Percentiles rank a stretch among this genome's conserved stretches.
phyloP scores from a whole-genome alignment of 2,888 invertebrate species.

The Coenonympha arcania region DNA sequence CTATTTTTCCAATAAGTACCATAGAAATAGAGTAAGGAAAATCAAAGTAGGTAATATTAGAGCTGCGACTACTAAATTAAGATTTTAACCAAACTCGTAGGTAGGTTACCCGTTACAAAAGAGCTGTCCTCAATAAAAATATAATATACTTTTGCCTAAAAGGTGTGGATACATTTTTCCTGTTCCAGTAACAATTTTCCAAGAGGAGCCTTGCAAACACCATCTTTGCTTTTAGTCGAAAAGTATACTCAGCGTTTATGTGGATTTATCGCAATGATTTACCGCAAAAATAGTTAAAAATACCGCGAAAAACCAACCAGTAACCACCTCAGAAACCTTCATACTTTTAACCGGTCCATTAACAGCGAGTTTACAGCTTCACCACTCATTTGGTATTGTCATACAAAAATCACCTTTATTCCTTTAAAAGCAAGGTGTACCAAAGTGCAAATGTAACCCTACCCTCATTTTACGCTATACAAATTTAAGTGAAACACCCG shows the following conservation, averaged over 20 bases:
- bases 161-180: background rate
- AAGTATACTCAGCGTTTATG: constrained; percentile 5
- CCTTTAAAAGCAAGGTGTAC: constrained; percentile 7
- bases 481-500: constrained; percentile 24
- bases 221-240: constrained; percentile 7
- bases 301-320: constrained; percentile 22
- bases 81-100: too few relatives aligned
- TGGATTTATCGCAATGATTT: constrained; percentile 18
- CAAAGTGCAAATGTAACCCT: constrained; percentile 13
- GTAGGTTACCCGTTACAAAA: too few relatives aligned
- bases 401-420: constrained; percentile 19
- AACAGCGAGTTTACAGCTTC: constrained; percentile 25
- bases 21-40: too few relatives aligned
- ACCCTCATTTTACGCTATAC: constrained; percentile 23
- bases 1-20: too few relatives aligned
- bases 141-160: too few relatives aligned
- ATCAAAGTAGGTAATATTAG: too few relatives aligned
- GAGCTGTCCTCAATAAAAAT: too few relatives aligned
- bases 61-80: too few relatives aligned
- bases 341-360: constrained; percentile 30
- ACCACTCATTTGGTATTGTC: constrained; percentile 7
- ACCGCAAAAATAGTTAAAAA: constrained; percentile 18
- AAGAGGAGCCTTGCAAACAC: background rate
- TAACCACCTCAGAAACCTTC: constrained; percentile 18
- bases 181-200: background rate